Evolutionary conservation across 2,113 vertebrate genomes (phyloP).

Genomic region (Formicarius rufipectus): DNA sequence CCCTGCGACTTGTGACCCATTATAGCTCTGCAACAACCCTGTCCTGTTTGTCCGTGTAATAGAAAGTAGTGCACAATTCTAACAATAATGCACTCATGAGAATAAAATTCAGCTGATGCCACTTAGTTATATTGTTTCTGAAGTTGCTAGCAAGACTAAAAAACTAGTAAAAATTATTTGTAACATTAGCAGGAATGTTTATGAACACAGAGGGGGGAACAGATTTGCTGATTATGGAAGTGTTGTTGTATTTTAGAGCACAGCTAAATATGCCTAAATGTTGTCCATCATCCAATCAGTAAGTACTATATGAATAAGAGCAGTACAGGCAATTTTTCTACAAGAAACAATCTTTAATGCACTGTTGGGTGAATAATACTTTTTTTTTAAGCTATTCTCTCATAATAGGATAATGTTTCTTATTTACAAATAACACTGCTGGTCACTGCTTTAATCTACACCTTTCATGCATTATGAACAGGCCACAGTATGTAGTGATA

Average conservation of each 20-base stretch:
- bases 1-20: neutral
- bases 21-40: neutral
- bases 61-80: neutral
- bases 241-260: neutral
- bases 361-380: neutral
- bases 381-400: slow-evolving; percentile 6
- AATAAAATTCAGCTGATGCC: slow-evolving; percentile 38
- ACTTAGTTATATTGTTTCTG: neutral
- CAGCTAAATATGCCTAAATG: neutral
- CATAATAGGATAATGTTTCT: neutral
- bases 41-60: neutral
- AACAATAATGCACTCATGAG: neutral
- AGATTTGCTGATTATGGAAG: neutral
- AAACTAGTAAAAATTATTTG: slow-evolving; percentile 20
- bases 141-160: neutral
- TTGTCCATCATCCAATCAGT: neutral
- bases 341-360: neutral
- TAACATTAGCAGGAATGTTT: neutral
- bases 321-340: neutral
- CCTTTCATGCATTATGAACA: slow-evolving; percentile 18
- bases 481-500: neutral
- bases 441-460: slow-evolving; percentile 13
- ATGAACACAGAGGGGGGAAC: neutral
- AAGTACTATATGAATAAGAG: neutral
- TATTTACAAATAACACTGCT: neutral